phyloP scores from a whole-genome alignment of 2,113 vertebrate genomes.

The Acrocephalus arundinaceus region DNA sequence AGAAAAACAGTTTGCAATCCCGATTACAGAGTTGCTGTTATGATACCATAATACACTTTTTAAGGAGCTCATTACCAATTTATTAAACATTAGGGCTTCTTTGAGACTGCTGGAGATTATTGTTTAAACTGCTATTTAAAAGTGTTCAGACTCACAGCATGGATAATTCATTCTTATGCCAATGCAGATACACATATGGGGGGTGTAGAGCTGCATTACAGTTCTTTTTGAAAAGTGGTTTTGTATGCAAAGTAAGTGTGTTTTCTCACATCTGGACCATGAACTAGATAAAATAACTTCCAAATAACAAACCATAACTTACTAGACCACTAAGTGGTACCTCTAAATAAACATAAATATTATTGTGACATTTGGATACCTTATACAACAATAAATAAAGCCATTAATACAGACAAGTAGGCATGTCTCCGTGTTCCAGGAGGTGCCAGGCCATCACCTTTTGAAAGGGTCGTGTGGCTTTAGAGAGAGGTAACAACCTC shows the following conservation, averaged over 20 bases:
- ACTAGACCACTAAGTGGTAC: background rate
- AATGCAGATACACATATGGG: background rate
- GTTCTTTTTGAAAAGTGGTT: background rate
- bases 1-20: background rate
- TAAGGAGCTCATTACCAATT: slow-evolving; percentile 9
- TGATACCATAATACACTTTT: background rate
- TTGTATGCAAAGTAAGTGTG: background rate
- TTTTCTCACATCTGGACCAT: background rate
- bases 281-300: background rate
- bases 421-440: background rate
- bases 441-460: background rate
- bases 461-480: background rate
- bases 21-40: background rate
- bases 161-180: slow-evolving; percentile 14
- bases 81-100: slow-evolving; percentile 21
- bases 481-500: slow-evolving; percentile 3
- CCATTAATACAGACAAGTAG: background rate
- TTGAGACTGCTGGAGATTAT: background rate
- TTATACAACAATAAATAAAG: background rate
- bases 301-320: background rate
- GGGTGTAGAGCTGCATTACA: background rate
- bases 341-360: background rate
- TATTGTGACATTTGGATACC: background rate
- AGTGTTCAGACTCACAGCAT: background rate
- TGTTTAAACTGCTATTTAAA: slow-evolving; percentile 10